A percentile compares a stretch with the other conserved stretches of the same genome.
These are phyloP conservation scores for Cerastis rubricosa DNA, from an alignment of 2,888 invertebrate species.

Conservation along the genomic window DNA sequence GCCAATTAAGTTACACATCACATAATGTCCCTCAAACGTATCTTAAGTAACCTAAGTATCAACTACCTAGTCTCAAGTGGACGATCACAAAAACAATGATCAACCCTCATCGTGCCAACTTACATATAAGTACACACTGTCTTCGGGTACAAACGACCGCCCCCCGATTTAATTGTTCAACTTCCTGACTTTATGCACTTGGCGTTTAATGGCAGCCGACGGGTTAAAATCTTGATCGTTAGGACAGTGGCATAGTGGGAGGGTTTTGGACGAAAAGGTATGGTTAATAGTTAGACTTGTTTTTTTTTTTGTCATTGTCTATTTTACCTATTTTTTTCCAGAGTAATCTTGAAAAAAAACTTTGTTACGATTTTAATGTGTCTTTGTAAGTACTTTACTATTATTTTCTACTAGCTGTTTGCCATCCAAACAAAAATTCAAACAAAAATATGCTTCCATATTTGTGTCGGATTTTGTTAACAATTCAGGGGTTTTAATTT, in stretches of 20 bases:
- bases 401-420: too few species aligned
- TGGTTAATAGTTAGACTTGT: background rate
- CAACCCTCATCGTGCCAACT: conserved; percentile 64
- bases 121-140: conserved; percentile 67
- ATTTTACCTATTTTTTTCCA: too few species aligned
- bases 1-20: background rate
- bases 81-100: conserved; percentile 46
- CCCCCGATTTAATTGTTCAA: conserved; percentile 85
- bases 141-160: conserved; percentile 78
- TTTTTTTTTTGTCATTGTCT: too few species aligned
- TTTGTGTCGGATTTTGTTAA: too few species aligned
- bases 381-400: too few species aligned
- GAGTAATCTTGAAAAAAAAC: too few species aligned
- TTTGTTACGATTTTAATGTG: background rate
- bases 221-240: conserved; percentile 73
- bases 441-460: too few species aligned
- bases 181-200: conserved; percentile 83
- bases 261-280: background rate
- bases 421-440: too few species aligned
- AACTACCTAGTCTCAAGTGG: conserved; percentile 9
- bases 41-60: background rate
- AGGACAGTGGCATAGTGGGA: conserved; percentile 59
- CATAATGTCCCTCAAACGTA: background rate
- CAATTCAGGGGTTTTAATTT: too few species aligned
- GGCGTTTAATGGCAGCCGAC: conserved; percentile 78